Conservation (phyloP, 2,888 invertebrate genomes). For the Galerucella pusilla region DNA sequence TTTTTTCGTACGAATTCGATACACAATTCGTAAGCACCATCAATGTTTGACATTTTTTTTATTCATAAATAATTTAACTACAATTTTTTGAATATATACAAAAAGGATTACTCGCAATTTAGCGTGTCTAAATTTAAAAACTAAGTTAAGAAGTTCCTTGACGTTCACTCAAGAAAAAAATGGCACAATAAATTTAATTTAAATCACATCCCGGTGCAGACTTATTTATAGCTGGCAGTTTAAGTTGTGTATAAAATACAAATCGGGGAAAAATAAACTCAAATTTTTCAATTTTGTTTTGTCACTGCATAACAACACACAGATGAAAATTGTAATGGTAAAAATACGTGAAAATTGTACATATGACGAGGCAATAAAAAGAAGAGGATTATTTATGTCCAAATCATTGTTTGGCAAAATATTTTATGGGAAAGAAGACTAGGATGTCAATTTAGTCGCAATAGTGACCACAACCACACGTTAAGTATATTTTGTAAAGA, state of each 20-base stretch:
- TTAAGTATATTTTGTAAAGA: too few species aligned
- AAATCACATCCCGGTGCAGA: conserved; percentile 54
- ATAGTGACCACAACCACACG: too few species aligned
- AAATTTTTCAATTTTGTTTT: conserved; percentile 19
- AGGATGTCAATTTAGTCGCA: too few species aligned
- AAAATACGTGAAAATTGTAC: too few species aligned
- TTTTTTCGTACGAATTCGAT: conserved; percentile 20
- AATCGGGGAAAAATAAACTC: conserved; percentile 38
- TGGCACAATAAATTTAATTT: conserved; percentile 56
- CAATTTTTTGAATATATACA: conserved; percentile 50
- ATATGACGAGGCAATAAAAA: too few species aligned
- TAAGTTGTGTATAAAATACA: conserved; percentile 15
- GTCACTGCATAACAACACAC: background rate
- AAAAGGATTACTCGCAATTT: conserved; percentile 44
- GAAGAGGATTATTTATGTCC: too few species aligned
- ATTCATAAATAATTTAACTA: conserved; percentile 51
- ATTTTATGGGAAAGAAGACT: too few species aligned
- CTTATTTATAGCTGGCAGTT: conserved; percentile 43
- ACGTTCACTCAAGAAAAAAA: conserved; percentile 49
- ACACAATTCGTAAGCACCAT: conserved; percentile 59
- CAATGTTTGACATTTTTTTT: conserved; percentile 61
- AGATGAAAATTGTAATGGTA: too few species aligned
- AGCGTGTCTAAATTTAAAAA: conserved; percentile 42
- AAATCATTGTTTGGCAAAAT: too few species aligned
- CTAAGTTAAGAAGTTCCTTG: conserved; percentile 46